Evolutionary conservation across 2,888 invertebrate species (phyloP), one percentile per base, ranked within the genome.

Genomic region (Chloroclystis v-ata): DNA sequence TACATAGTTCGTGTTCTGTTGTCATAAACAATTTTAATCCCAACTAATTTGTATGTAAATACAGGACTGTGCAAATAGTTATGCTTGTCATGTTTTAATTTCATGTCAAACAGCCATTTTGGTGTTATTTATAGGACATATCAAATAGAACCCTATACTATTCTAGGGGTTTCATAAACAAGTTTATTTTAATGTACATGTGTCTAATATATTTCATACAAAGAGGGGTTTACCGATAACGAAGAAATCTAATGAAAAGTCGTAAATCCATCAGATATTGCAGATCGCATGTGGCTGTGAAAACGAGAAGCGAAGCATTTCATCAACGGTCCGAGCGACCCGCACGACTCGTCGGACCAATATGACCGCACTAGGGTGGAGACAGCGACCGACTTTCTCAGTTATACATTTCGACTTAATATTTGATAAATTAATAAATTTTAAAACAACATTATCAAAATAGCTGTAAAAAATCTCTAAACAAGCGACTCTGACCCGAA

Each of bases 261-360:
- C 20, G 33, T 60, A 65, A 61, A 67, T 61, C 63, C 58, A 54
- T 61, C 65, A 59, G 43, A 56, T 60, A 63, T 63, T 59, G 56
- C 61, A 60, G 56, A 41, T 56, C 61, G 57, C 60, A 67, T 64
- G 62, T 63, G 61, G 60, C 59, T 63, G 67, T 65, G 67, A 66
- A 70, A 74, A 77, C 72, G 72, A 72, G 71, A 61, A 59, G 57
- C 59, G 57, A 62, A 61, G 64, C 65, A 65, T 80, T 81, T 77
- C 75, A 79, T 78, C 76, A 79, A 71, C 63, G 61, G 59, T 59
- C 62, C 63, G 63, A 64, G 63, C 75, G 78, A 75, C 76, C 76
- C 65, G 65, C 56, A 72, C 59, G 58, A 57, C 53, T 58, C 35
- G 46, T 39, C 46, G 43, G 61, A 59, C 59, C 66, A 57, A 56